Conservation (phyloP, 2,797 vertebrate genomes). For the Hylomyscus alleni region DNA sequence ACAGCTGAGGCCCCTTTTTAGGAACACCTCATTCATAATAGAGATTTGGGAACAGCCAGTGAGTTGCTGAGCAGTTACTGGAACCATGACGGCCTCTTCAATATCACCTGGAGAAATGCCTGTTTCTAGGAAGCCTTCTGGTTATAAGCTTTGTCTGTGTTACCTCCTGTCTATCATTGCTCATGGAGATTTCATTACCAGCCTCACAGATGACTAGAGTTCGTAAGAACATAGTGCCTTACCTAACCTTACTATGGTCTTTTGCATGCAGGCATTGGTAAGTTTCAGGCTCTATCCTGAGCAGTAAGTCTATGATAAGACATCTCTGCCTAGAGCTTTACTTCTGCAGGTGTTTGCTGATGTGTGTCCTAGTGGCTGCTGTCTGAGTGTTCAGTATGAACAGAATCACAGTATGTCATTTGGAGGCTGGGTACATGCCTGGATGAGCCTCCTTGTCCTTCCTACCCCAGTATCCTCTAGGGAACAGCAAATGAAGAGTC, state of each 20-base stretch:
- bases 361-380: not conserved
- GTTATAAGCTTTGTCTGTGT: not conserved
- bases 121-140: not conserved
- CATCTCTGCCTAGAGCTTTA: not conserved
- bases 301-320: not conserved
- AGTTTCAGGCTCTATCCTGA: not conserved
- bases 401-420: not conserved
- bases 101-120: not conserved
- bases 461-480: not conserved
- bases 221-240: not conserved
- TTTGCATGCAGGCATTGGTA: not conserved
- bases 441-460: not conserved
- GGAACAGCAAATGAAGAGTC: conserved; percentile 48
- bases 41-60: not conserved
- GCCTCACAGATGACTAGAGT: not conserved
- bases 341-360: not conserved
- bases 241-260: not conserved
- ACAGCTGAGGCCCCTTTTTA: not conserved
- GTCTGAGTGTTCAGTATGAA: not conserved
- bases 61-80: not conserved
- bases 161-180: not conserved
- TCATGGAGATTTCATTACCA: conserved; percentile 3
- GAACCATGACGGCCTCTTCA: not conserved
- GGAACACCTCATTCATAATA: not conserved
- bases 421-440: not conserved